Conservation (phyloP, 2,797 vertebrate genomes). For the Notamacropus eugenii region DNA sequence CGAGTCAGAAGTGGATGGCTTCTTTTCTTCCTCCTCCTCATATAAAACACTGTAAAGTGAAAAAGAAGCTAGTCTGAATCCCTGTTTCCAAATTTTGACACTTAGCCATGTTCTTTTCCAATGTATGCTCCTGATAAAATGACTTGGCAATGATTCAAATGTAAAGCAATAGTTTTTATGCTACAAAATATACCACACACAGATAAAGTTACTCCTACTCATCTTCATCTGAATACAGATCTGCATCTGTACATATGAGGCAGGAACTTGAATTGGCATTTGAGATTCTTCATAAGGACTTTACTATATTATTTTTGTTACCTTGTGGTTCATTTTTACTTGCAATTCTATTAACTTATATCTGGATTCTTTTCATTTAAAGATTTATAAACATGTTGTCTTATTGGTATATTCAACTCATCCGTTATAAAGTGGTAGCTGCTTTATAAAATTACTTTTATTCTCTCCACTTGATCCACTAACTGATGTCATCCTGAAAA, state of each 20-base stretch:
- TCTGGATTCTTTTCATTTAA: conserved; percentile 21
- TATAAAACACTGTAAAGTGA: neutral
- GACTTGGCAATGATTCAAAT: neutral
- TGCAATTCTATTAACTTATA: conserved; percentile 6
- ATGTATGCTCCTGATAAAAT: neutral
- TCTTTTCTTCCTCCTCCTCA: neutral
- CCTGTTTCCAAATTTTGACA: neutral
- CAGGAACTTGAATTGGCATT: neutral
- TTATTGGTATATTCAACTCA: conserved; percentile 51
- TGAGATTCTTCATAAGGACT: neutral
- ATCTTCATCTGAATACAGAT: neutral
- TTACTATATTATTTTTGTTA: conserved; percentile 16
- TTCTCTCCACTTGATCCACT: neutral
- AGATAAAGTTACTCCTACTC: neutral
- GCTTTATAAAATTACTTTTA: neutral
- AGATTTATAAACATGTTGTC: conserved; percentile 12
- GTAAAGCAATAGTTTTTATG: neutral
- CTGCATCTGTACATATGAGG: neutral
- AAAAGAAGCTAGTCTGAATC: neutral
- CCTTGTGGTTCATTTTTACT: conserved; percentile 49
- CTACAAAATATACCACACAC: neutral
- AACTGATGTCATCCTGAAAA: conserved; percentile 16
- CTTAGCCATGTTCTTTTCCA: neutral
- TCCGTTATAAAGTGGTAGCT: conserved; percentile 38
- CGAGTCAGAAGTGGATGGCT: neutral